These are phyloP conservation scores for Catostomus latipinnis DNA, from an alignment of 2,797 vertebrate species.

Conservation along the genomic window DNA sequence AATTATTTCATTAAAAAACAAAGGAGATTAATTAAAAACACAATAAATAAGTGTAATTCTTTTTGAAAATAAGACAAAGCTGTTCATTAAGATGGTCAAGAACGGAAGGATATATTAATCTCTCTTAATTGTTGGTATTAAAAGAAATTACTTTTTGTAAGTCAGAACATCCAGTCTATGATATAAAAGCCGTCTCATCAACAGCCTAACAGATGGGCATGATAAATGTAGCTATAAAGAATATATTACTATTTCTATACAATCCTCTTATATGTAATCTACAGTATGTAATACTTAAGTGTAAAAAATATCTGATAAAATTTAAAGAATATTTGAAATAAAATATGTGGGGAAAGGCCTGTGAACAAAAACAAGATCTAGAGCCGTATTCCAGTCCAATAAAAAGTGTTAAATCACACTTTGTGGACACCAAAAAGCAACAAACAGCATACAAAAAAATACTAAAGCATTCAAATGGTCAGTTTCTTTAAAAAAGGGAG, in stretches of 20 bases:
- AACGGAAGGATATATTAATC: neutral
- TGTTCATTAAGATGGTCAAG: neutral
- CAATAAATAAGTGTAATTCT: neutral
- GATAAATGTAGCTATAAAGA: neutral
- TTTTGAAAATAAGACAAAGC: neutral
- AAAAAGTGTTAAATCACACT: neutral
- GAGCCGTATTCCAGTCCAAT: neutral
- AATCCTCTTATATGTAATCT: neutral
- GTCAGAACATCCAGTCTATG: neutral
- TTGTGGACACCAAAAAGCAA: too few species aligned
- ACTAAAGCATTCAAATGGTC: neutral
- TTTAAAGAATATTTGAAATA: neutral
- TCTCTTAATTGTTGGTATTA: neutral
- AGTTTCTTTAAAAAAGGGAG: neutral
- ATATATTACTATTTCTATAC: conserved; percentile 37
- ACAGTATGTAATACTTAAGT: neutral
- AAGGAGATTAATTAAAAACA: neutral
- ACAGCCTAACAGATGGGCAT: conserved; percentile 11
- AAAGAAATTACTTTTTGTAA: too few species aligned
- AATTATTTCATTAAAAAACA: neutral
- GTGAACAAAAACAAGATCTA: neutral
- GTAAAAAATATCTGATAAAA: neutral
- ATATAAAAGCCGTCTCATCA: neutral
- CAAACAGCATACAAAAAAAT: neutral
- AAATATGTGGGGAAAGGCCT: conserved; percentile 3